Percentiles rank a stretch among this genome's conserved stretches.
phyloP scores from a whole-genome alignment of 2,797 vertebrate species.

The Morelia viridis region DNA sequence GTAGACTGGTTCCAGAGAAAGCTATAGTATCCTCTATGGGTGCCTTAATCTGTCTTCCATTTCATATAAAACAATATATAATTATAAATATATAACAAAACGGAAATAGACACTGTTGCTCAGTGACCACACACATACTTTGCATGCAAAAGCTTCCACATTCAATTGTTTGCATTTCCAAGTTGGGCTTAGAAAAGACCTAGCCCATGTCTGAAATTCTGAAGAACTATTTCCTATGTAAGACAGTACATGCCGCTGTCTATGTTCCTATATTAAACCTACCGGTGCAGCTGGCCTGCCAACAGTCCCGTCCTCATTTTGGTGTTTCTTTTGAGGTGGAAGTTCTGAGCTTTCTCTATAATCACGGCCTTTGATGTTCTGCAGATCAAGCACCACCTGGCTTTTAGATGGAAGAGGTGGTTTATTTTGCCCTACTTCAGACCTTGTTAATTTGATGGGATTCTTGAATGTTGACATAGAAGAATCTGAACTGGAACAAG shows the following conservation, averaged over 20 bases:
- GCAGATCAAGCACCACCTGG: conserved; percentile 73
- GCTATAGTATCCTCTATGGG: neutral
- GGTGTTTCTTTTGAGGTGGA: conserved; percentile 74
- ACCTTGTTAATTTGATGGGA: conserved; percentile 80
- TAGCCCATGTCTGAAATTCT: neutral
- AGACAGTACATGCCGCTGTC: neutral
- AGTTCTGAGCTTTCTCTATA: conserved; percentile 86
- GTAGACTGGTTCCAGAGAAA: neutral
- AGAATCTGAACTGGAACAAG: conserved; percentile 43
- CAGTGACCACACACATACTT: neutral
- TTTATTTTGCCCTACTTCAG: conserved; percentile 76
- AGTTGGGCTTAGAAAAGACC: neutral
- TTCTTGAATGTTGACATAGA: conserved; percentile 74
- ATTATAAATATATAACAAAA: neutral
- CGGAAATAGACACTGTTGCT: neutral
- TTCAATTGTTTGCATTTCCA: neutral
- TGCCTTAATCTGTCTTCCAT: neutral
- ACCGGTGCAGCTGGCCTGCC: conserved; percentile 68
- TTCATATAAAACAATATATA: neutral
- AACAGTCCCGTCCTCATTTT: conserved; percentile 59
- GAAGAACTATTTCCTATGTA: neutral
- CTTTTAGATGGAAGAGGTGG: conserved; percentile 88
- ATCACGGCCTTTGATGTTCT: conserved; percentile 80
- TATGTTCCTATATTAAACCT: conserved; percentile 13
- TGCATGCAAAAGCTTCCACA: neutral